These are phyloP conservation scores for Monochamus alternatus DNA, from an alignment of 2,888 invertebrate genomes.

Conservation along the genomic window DNA sequence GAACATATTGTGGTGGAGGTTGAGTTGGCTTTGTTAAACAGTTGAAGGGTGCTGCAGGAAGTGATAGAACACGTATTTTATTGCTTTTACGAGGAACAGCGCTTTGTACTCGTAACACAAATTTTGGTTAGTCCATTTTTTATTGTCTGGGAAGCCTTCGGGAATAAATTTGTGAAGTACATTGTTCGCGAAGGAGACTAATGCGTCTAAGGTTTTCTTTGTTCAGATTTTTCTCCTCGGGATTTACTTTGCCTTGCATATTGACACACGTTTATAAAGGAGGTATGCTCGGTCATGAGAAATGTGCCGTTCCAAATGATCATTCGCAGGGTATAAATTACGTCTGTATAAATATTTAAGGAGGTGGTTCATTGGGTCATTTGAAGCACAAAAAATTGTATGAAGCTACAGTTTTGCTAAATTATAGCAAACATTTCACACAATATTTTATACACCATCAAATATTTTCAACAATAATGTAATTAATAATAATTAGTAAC, in stretches of 20 bases:
- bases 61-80: conserved; percentile 59
- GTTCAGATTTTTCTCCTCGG: conserved; percentile 47
- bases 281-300: no score
- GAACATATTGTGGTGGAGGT: conserved; percentile 46
- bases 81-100: conserved; percentile 47
- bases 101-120: conserved; percentile 51
- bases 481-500: no score
- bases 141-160: conserved; percentile 53
- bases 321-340: no score
- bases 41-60: conserved; percentile 48
- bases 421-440: no score
- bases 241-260: conserved; percentile 20
- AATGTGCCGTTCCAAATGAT: no score
- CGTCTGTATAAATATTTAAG: no score
- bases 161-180: conserved; percentile 55
- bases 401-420: no score
- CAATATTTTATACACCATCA: no score
- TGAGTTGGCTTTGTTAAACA: conserved; percentile 51
- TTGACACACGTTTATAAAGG: not conserved
- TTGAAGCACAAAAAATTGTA: no score
- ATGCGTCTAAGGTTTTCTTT: conserved; percentile 51
- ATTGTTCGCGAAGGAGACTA: conserved; percentile 53
- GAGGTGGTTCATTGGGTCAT: no score
- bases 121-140: conserved; percentile 56
- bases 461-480: no score